phyloP scores from a whole-genome alignment of 2,888 invertebrate species.

The Clusia tigrina region DNA sequence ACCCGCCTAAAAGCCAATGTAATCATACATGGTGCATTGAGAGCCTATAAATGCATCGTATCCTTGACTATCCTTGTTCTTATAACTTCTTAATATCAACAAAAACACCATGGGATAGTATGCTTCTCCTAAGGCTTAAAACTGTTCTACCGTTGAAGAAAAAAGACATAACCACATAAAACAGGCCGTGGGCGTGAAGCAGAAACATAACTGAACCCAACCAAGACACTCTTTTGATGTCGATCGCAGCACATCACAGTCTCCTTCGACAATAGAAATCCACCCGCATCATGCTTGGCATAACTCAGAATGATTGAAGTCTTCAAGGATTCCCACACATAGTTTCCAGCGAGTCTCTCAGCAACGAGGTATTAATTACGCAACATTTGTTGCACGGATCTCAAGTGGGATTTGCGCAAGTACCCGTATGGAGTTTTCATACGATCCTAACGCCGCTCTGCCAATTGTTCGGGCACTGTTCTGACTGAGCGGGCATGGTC shows the following conservation, averaged over 20 bases:
- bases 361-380: slow-evolving; percentile 4
- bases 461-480: not conserved
- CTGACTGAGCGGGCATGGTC: not conserved
- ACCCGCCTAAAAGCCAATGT: too few species aligned
- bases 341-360: not conserved
- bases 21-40: too few species aligned
- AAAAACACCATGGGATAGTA: too few species aligned
- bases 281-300: not conserved
- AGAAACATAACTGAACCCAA: not conserved
- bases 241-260: not conserved
- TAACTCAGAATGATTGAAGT: not conserved
- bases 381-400: not conserved
- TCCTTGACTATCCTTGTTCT: too few species aligned
- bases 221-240: not conserved
- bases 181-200: too few species aligned
- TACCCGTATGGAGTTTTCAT: not conserved
- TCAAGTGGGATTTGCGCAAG: not conserved
- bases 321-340: not conserved
- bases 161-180: too few species aligned
- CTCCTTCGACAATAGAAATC: too few species aligned
- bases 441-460: not conserved
- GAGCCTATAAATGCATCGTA: too few species aligned
- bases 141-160: too few species aligned
- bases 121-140: too few species aligned
- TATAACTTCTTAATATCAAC: too few species aligned